Percentiles rank a stretch among this genome's conserved stretches.
Conservation (phyloP, 1,140 invertebrate species). For the Trypoxylus dichotomus region DNA sequence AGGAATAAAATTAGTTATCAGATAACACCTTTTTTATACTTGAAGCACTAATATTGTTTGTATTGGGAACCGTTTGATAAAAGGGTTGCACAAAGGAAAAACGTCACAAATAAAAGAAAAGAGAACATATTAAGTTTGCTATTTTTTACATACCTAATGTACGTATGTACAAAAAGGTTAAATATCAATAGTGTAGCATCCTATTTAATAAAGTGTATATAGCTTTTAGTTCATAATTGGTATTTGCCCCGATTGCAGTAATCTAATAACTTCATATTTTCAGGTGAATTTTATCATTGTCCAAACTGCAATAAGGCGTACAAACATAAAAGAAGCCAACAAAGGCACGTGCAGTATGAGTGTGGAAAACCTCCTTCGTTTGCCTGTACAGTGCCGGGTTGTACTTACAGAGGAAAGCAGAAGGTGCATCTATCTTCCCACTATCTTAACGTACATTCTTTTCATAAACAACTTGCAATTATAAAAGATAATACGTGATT, state of each 20-base stretch:
- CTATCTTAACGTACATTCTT: neutral
- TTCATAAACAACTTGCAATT: conserved; percentile 34
- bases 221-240: too few relatives aligned
- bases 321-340: conserved; percentile 39
- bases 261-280: conserved; percentile 1
- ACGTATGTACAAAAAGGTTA: too few relatives aligned
- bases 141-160: too few relatives aligned
- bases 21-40: too few relatives aligned
- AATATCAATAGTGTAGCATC: too few relatives aligned
- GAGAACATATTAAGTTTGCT: too few relatives aligned
- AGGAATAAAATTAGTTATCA: too few relatives aligned
- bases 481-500: neutral
- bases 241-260: neutral
- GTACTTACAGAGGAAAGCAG: conserved; percentile 39
- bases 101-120: too few relatives aligned
- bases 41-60: too few relatives aligned
- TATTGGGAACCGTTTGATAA: too few relatives aligned
- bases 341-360: conserved; percentile 55
- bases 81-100: too few relatives aligned
- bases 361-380: conserved; percentile 58
- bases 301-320: conserved; percentile 38
- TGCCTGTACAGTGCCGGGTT: conserved; percentile 47
- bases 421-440: conserved; percentile 38
- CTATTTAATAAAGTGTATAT: too few relatives aligned
- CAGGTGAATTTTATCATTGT: neutral